Evolutionary conservation across 2,888 invertebrate species (phyloP), one percentile per base, ranked within the genome.

Genomic region (Dasysyrphus albostriatus): DNA sequence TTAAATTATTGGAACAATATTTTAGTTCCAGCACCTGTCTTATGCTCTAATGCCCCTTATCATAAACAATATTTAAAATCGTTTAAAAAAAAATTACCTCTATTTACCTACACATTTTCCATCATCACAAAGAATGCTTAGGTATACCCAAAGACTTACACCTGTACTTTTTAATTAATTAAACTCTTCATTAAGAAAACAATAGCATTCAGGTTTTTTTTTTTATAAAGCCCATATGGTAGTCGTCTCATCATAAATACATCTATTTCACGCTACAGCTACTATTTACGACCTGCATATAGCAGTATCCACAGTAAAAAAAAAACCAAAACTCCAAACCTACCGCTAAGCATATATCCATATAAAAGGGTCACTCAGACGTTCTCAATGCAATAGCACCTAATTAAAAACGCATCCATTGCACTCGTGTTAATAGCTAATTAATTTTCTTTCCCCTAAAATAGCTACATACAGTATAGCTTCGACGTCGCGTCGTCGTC

Each of bases 361-460:
- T 49, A 67, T 19, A 19, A 37, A 37, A 67, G 67, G 67, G 47
- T 49, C 49, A 49, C 16, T 37, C 49, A 69, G 37, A 54, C 82
- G 24, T 73, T 74, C 47, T 32, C 47, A 49, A 39, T 37, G 54
- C 34, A 24, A 24, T 24, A 76, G 32, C 63, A 67, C 34, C 82
- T 85, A 81, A 82, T 85, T 85, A 77, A 82, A 82, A 74, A 63
- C 42, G 61, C 76, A 85, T 85, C 67, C 69, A 85, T 85, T 78
- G 77, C 56, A 65, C 47, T 76, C 84, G 84, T 80, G 84, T 61
- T 65, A 81, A 81, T 77, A 76, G 77, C 63, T 63, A 82, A 85
- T 85, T 85, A 85, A 85, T 85, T 74, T 56, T 16, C 54, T 16
- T n/a, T 44, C 39, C 59, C 47, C 44, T 49, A 19, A 70, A 83